Percentiles rank a stretch among this genome's conserved stretches.
Evolutionary conservation across 1,140 invertebrate genomes (phyloP).

Genomic region (Thaumatotibia leucotreta): DNA sequence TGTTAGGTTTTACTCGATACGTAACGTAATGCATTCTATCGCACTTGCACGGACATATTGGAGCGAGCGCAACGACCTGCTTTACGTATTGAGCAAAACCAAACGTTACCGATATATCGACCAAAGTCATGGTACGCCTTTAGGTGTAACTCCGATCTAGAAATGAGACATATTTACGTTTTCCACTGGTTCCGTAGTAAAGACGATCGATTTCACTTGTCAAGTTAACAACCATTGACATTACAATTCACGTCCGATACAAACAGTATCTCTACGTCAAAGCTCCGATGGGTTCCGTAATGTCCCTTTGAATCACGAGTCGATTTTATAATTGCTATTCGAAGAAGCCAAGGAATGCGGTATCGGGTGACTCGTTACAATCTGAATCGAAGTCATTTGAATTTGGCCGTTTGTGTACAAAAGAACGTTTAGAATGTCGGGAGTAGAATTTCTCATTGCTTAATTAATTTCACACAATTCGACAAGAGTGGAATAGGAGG

Average conservation of each 20-base stretch:
- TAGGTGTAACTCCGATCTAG: no score
- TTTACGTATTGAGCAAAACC: no score
- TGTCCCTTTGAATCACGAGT: neutral
- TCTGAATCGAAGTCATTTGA: neutral
- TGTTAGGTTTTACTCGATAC: no score
- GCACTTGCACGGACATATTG: no score
- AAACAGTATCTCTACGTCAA: neutral
- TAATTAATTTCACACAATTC: neutral
- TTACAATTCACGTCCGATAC: neutral
- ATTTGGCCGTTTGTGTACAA: neutral
- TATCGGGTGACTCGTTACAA: slow-evolving; percentile 4
- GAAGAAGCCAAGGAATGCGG: neutral
- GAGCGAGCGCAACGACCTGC: no score
- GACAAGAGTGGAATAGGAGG: neutral
- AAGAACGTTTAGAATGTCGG: neutral
- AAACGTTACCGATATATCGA: no score
- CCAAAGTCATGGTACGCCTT: no score
- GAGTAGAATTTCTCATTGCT: neutral
- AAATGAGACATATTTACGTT: no score
- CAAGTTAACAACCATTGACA: neutral
- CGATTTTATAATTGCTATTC: slow-evolving; percentile 1
- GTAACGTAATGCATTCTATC: no score
- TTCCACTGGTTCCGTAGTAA: no score
- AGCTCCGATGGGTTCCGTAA: neutral
- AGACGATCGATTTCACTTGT: no score